A percentile compares a stretch with the other conserved stretches of the same genome.
phyloP scores from a whole-genome alignment of 2,113 vertebrate species.

The Alouatta palliata region DNA sequence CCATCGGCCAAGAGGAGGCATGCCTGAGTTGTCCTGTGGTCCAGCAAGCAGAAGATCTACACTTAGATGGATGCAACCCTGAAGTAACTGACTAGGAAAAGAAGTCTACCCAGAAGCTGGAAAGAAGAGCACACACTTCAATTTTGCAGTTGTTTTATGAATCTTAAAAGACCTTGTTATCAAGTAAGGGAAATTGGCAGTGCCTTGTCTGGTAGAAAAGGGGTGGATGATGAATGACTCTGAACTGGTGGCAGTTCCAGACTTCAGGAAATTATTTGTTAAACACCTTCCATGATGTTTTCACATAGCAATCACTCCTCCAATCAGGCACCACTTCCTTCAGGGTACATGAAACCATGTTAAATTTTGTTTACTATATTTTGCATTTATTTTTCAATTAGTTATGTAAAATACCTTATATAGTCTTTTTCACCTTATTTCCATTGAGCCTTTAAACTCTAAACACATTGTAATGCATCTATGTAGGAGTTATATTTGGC shows the following conservation, averaged over 20 bases:
- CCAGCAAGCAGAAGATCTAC: slow-evolving; percentile 91
- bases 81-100: slow-evolving; percentile 93
- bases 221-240: slow-evolving; percentile 94
- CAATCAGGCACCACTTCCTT: slow-evolving; percentile 92
- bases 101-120: slow-evolving; percentile 92
- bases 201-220: slow-evolving; percentile 95
- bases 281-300: no score
- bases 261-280: slow-evolving; percentile 98
- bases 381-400: slow-evolving; percentile 73
- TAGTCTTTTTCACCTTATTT: slow-evolving; percentile 36
- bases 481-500: slow-evolving; percentile 70
- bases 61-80: slow-evolving; percentile 93
- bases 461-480: slow-evolving; percentile 65
- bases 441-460: slow-evolving; percentile 74
- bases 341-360: slow-evolving; percentile 94
- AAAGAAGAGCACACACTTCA: slow-evolving; percentile 93
- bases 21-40: slow-evolving; percentile 90
- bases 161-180: slow-evolving; percentile 88
- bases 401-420: slow-evolving; percentile 74
- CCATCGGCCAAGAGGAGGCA: background rate
- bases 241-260: slow-evolving; percentile 98
- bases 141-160: slow-evolving; percentile 91
- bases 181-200: slow-evolving; percentile 95
- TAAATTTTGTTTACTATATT: slow-evolving; percentile 79
- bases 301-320: slow-evolving; percentile 97